Base-by-base conservation (phyloP, 2,113 vertebrate genomes). In the Neopipo cinnamomea region DNA sequence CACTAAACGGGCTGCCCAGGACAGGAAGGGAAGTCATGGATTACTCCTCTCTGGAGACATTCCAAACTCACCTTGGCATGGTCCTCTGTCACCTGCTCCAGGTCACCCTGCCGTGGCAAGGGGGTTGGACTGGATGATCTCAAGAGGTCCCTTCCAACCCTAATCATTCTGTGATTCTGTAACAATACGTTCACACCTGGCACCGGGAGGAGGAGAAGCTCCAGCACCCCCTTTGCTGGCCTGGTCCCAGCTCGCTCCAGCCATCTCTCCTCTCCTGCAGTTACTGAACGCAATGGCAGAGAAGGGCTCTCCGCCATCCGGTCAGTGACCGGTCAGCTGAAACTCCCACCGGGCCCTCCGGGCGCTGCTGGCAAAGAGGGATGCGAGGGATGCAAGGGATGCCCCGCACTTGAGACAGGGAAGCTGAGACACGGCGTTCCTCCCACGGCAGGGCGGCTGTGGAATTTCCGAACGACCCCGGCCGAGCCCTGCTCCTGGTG, bases 401-500 rank as follows among this genome's bases (percentile, higher is more conserved):
- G 65, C 31, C 0, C 21, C 3, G 37, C 33, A 0, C 13, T 33
- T 3, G 4, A 18, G 42, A 1, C 14, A 4, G 39, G 28, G 37
- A 52, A n/a, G 24, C 9, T 2, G 41, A 11, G 56, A 56, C 74
- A 1, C 23, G 8, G 41, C 5, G 2, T 0, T 65, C 14, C 19
- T 9, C 17, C 6, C 5, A 0, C 2, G 9, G 75, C 33, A 12
- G 9, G 61, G 2, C 3, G 8, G 12, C 13, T 0, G 78, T 16
- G 3, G 14, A 22, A 5, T 2, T 15, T 2, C n/a, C 0, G 14
- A 8, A 0, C 1, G 19, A 3, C 11, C 14, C 35, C 1, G 33
- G 6, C 12, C 0, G 47, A 8, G 39, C 61, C 12, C 5, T 0
- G 28, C 39, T 35, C 15, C 47, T 5, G 49, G 49, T 2, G 21